Evolutionary conservation across 2,888 invertebrate species (phyloP), one percentile per base, ranked within the genome.

Genomic region (Pinctada fucata): DNA sequence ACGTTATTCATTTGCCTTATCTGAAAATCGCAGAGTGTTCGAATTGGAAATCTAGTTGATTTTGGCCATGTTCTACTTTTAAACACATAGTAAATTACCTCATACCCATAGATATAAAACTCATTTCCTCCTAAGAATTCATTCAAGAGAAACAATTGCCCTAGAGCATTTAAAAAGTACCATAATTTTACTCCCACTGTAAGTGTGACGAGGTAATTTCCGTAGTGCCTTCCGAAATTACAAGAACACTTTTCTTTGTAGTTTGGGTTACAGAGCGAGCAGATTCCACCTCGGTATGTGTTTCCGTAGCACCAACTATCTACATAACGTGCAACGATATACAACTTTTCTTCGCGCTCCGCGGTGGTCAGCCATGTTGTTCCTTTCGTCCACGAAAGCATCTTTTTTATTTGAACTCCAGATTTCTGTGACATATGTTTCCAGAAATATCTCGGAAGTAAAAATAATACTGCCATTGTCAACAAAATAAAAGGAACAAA

Each of bases 401-500:
- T 48, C 49, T 80, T 77, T 51, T 80, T 80, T 10, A 80, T 63
- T 6, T 73, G 64, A 3, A 80, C 51, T 16, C 80, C 77, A 49
- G 75, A 72, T 13, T 52, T 66, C 10, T 67, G 51, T 5, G 75
- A 66, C 58, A 66, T 67, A 45, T 79, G 72, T 31, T 87, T 82
- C 88, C 88, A 88, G 13, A 87, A 45, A 68, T 87, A 78, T 68
- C 87, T 83, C 5, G 88, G 88, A 70, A 87, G 77, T 71, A 87
- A 85, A 79, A 86, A 87, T 76, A 87, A 81, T 31, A 86, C 82
- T 0, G 87, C 87, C 84, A 86, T 86, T 58, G 87, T 81, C 5
- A 87, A 78, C 2, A 87, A 78, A 10, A 86, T 85, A 6, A 87
- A 76, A 0, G 88, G 88, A 8, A 87, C 86, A 85, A 86, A 87